A percentile compares a stretch with the other conserved stretches of the same genome.
phyloP scores from a whole-genome alignment of 2,888 invertebrate genomes.

The Odontocolon sp. region DNA sequence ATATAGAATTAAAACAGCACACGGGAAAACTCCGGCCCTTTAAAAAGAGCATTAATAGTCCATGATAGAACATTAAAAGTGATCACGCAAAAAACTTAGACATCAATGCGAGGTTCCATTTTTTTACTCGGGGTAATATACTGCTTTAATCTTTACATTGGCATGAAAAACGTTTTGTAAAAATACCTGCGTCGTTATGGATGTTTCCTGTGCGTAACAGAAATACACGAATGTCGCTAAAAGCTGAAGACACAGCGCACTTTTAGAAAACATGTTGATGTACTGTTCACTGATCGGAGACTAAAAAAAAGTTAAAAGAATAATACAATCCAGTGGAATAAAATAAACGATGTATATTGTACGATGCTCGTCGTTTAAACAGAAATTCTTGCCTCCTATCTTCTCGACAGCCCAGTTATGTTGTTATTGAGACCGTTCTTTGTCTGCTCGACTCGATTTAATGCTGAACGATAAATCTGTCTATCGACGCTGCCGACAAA shows the following conservation, averaged over 20 bases:
- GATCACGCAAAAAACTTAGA: no score
- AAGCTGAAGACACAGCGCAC: neutral
- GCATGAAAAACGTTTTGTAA: neutral
- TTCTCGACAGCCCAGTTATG: no score
- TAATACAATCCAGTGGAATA: no score
- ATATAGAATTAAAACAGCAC: no score
- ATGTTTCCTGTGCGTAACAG: conserved; percentile 7
- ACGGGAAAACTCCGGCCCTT: no score
- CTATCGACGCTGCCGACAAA: neutral
- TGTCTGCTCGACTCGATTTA: no score
- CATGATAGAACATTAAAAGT: no score
- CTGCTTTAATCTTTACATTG: neutral
- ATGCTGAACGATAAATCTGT: neutral
- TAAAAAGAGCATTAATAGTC: no score
- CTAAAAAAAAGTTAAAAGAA: neutral
- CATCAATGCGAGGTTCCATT: no score
- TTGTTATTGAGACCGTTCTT: neutral
- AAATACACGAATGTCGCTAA: conserved; percentile 4
- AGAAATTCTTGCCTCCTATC: neutral
- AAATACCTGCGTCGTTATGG: conserved; percentile 26
- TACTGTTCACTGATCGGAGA: neutral
- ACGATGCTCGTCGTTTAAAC: neutral
- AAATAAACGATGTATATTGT: neutral
- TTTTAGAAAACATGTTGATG: neutral
- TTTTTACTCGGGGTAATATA: neutral